Base-by-base conservation (phyloP, 2,113 vertebrate species). In the Charadrius vociferus region DNA sequence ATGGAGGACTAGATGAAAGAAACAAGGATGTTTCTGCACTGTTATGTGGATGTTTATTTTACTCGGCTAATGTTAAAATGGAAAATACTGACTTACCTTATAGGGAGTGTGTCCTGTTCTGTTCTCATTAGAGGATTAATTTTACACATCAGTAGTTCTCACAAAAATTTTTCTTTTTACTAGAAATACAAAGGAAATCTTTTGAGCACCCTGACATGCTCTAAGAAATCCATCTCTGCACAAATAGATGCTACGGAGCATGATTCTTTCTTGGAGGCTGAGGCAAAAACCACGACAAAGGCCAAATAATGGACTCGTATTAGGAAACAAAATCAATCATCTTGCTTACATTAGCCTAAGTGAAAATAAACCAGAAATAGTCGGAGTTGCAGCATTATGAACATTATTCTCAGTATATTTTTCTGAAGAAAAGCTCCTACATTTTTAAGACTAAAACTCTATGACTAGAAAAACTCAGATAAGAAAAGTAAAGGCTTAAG, bases 161-260 rank as follows among this genome's bases (percentile, higher is more conserved):
- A 96, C 3, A 43, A 52, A 52, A 23, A 14, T 68, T 88, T 95
- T 55, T 78, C 9, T 66, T 93, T 91, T 81, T 14, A 56, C 53
- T 74, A 93, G 90, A 36, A 12, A n/a, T 0, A 1, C 52, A 6
- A 1, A 37, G n/a, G 6, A 17, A 1, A 3, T 19, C 2, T 0
- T 37, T 10, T 41, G 6, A 21, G 7, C 30, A 47, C 19, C 22
- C 36, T 37, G 20, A 58, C 27, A 3, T 27, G 32, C 3, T 0
- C 4, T 56, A 74, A 74, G 24, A 79, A 50, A 37, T 13, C 12
- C 2, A 4, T n/a, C 16, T 56, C 34, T 81, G 34, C 32, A 32
- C 47, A 34, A 29, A 62, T 5, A n/a, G 20, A 17, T 61, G 7
- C 36, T 65, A 4, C 24, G n/a, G n/a, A n/a, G 7, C 45, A 4